Evolutionary conservation across 2,797 vertebrate species (phyloP).

Genomic region (Characodon lateralis): DNA sequence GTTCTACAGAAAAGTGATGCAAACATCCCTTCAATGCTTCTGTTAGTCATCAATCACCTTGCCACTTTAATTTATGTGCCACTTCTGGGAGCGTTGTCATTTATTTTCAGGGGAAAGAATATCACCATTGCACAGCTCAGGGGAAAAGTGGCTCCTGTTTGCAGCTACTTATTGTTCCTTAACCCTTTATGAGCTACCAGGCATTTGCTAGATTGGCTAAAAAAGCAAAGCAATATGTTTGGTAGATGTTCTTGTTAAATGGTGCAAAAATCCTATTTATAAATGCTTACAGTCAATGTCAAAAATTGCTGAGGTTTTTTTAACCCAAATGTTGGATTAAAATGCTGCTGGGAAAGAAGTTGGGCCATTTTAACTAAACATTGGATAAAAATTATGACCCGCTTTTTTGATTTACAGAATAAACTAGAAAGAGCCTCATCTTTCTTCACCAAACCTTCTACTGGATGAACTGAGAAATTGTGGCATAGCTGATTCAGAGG

Average conservation of each 20-base stretch:
- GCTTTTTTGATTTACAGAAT: background rate
- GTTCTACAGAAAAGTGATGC: constrained; percentile 84
- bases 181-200: constrained; percentile 76
- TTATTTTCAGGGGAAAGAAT: constrained; percentile 91
- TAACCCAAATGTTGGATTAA: background rate
- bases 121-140: constrained; percentile 86
- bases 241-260: constrained; percentile 5
- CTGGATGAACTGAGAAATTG: background rate
- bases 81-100: constrained; percentile 94
- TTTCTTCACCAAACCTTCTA: background rate
- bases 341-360: background rate
- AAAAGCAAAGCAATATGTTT: constrained; percentile 17
- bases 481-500: too few species aligned
- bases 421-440: background rate
- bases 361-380: background rate
- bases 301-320: background rate
- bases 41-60: constrained; percentile 90
- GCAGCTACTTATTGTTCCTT: constrained; percentile 82
- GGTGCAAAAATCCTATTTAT: background rate
- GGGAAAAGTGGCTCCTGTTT: constrained; percentile 80
- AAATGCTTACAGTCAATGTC: background rate
- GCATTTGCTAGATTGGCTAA: constrained; percentile 17
- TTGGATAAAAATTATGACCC: background rate
- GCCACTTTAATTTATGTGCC: constrained; percentile 95
- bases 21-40: constrained; percentile 86